Evolutionary conservation across 2,797 vertebrate genomes (phyloP).

Genomic region (Semotilus atromaculatus): DNA sequence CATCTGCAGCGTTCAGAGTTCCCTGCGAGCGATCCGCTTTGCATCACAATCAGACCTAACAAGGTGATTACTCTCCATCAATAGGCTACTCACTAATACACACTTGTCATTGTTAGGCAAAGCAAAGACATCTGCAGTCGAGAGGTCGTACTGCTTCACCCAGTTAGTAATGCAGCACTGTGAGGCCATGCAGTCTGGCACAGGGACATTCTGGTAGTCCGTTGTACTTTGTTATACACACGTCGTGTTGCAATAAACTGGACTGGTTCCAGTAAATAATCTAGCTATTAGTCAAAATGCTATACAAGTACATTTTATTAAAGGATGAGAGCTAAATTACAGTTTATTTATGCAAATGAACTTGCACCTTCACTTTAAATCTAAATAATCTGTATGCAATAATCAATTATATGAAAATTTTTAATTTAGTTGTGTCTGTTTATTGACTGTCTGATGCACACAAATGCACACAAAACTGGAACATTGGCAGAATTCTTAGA

Average conservation of each 20-base stretch:
- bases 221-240: slow-evolving; percentile 8
- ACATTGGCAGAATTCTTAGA: no score
- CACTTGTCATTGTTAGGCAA: slow-evolving; percentile 58
- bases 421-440: not conserved
- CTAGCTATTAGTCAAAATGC: not conserved
- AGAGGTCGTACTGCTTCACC: slow-evolving; percentile 48
- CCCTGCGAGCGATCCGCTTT: slow-evolving; percentile 35
- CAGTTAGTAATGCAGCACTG: slow-evolving; percentile 53
- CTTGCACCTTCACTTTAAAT: not conserved
- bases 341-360: not conserved
- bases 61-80: slow-evolving; percentile 72
- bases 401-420: not conserved
- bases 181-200: slow-evolving; percentile 44
- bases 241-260: slow-evolving; percentile 12
- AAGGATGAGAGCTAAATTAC: not conserved
- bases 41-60: slow-evolving; percentile 65
- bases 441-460: not conserved
- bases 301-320: not conserved
- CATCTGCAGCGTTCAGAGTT: slow-evolving; percentile 59
- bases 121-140: slow-evolving; percentile 40
- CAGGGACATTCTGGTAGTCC: not conserved
- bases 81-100: slow-evolving; percentile 65
- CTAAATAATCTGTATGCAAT: not conserved
- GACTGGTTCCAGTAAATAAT: not conserved
- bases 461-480: not conserved